Conservation (phyloP, 2,888 invertebrate species). For the Apocheima hispidaria region DNA sequence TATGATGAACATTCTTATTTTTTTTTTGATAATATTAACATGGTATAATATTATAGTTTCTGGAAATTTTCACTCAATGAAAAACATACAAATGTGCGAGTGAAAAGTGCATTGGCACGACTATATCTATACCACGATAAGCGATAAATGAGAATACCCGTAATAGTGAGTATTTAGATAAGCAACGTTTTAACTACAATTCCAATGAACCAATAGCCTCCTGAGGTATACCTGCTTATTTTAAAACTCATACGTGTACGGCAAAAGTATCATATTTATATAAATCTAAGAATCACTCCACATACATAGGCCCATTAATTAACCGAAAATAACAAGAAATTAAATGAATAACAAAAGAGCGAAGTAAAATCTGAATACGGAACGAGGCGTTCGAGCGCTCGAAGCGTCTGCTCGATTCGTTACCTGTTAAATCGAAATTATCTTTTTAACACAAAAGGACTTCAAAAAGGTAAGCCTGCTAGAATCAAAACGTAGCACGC, state of each 20-base stretch:
- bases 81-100: no score
- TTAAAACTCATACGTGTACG: not conserved
- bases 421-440: constrained; percentile 61
- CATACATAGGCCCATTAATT: constrained; percentile 2
- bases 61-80: no score
- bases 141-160: no score
- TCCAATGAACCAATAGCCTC: no score
- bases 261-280: not conserved
- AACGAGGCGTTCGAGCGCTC: constrained; percentile 48
- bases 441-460: constrained; percentile 73
- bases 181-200: no score
- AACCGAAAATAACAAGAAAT: constrained; percentile 37
- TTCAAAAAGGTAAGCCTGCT: constrained; percentile 74
- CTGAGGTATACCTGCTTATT: not conserved
- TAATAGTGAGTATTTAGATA: no score
- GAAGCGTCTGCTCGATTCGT: constrained; percentile 60
- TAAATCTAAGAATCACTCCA: not conserved
- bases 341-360: constrained; percentile 31
- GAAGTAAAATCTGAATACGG: constrained; percentile 44
- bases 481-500: constrained; percentile 79
- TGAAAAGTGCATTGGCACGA: no score
- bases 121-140: no score
- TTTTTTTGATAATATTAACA: no score
- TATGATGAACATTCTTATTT: no score
- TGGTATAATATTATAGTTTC: no score